Base-by-base conservation (phyloP, 2,888 invertebrate genomes). In the Ormyrus pomaceus region DNA sequence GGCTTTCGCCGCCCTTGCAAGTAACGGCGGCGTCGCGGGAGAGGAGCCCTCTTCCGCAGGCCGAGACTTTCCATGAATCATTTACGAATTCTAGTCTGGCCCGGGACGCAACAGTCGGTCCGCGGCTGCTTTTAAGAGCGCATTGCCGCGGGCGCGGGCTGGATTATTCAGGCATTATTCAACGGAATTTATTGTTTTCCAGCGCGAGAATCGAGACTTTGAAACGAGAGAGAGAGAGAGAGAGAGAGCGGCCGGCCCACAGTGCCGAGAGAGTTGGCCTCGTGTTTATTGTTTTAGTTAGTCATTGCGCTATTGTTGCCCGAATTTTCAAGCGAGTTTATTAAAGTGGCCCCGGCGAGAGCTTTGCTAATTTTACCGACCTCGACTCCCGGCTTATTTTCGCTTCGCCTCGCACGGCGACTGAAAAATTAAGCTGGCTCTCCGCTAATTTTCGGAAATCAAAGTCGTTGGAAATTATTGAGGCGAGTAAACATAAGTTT, bases 101-200 rank as follows among this genome's bases (percentile, higher is more conserved):
- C 34, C 11, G 48, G 11, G 61, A 34, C 2, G 48, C 46, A 34
- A 64, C 45, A 46, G 5, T 64, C 5, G 46, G 45, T 55, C 6
- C 6, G 6, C 19, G 11, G n/a, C 53, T 45, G 73, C 53, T 55
- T 48, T 65, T 8, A 11, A 46, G 45, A 62, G 6, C 6, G 13
- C n/a, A 6, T 58, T 11, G 6, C 34, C 34, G 34, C 10, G 34
- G 59, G 19, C 59, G 0, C 34, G 10, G 3, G 50, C 13, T 13
- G 61, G 73, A 74, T 74, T 74, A 74, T 13, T 65, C 73, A 56
- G 46, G 56, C 65, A 51, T 74, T 53, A 64, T 64, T 74, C 73
- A 45, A 2, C 11, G 34, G 50, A 13, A 75, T 75, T 75, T 75
- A 75, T 75, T 68, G 75, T 51, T 66, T 73, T 64, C 53, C 8